Evolutionary conservation across 2,797 vertebrate species (phyloP), one percentile per base, ranked within the genome.

Genomic region (Mastacembelus armatus): DNA sequence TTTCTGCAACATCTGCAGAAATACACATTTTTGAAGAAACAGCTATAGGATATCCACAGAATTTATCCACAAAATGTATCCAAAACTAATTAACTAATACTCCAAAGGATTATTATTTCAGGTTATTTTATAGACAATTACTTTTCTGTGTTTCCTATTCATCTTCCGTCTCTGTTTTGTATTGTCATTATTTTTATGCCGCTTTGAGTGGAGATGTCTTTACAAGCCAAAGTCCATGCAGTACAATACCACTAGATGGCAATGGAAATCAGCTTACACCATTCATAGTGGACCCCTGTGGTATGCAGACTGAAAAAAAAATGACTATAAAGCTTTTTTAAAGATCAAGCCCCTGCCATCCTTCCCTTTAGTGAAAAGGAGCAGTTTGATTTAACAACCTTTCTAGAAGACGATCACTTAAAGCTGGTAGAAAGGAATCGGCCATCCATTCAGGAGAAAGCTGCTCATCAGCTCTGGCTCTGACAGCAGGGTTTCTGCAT

Each of bases 191-290:
- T 14, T 54, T 27, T 16, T 0, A 1, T 48, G 45, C 33, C 39
- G 15, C 26, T 54, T 30, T 44, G 8, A 55, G 29, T 19, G 11
- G 4, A 35, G 2, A 15, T 21, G 15, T 26, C n/a, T 26, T 24
- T 29, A 21, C 7, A 14, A 58, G 44, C 19, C 16, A 10, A 45
- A 29, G 15, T 40, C n/a, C 66, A 6, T 40, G 11, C 15, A 18
- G 5, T 19, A 15, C 66, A n/a, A n/a, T 19, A 16, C 89, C 92
- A 91, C 86, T 88, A 92, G 91, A 85, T 88, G 91, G 88, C 83
- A 84, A 66, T 71, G 32, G 50, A 24, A 58, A 51, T 22, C 75
- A 82, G 48, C 10, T 4, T 9, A 68, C 33, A 6, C 7, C 18
- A 12, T 15, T 51, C 2, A 19, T n/a, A 38, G 30, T 33, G 74